phyloP scores from a whole-genome alignment of 2,113 vertebrate genomes.

The Lepus europaeus region DNA sequence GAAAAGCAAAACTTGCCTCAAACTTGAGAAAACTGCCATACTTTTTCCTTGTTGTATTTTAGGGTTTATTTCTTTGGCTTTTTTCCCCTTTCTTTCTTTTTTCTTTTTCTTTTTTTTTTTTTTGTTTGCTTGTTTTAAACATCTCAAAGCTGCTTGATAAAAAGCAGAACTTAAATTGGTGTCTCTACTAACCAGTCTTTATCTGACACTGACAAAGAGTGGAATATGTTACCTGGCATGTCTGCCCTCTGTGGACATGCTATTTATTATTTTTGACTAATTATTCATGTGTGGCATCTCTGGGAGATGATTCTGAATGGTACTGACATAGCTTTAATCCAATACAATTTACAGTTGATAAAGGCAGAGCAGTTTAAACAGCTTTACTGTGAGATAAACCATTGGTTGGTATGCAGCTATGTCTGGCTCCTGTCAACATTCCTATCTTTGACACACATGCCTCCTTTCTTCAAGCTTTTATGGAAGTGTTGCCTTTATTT shows the following conservation, averaged over 20 bases:
- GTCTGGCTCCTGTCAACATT: background rate
- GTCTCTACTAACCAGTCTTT: background rate
- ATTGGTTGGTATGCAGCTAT: background rate
- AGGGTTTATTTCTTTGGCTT: background rate
- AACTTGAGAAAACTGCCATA: background rate
- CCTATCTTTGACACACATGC: background rate
- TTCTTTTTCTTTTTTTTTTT: no score
- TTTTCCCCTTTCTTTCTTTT: no score
- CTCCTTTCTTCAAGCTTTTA: background rate
- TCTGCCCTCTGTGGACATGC: background rate
- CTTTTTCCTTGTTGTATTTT: background rate
- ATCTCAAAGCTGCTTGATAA: slow-evolving; percentile 6
- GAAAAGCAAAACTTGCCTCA: background rate
- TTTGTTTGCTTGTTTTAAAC: background rate
- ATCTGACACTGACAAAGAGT: background rate
- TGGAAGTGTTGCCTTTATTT: background rate
- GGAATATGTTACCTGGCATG: background rate
- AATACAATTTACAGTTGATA: background rate
- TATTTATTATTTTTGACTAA: background rate
- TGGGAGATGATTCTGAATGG: background rate
- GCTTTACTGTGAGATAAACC: background rate
- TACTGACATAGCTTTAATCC: background rate
- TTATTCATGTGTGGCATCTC: background rate
- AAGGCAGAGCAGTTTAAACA: background rate
- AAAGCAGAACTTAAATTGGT: background rate